Base-by-base conservation (phyloP, 2,113 vertebrate genomes). In the Oplegnathus fasciatus region DNA sequence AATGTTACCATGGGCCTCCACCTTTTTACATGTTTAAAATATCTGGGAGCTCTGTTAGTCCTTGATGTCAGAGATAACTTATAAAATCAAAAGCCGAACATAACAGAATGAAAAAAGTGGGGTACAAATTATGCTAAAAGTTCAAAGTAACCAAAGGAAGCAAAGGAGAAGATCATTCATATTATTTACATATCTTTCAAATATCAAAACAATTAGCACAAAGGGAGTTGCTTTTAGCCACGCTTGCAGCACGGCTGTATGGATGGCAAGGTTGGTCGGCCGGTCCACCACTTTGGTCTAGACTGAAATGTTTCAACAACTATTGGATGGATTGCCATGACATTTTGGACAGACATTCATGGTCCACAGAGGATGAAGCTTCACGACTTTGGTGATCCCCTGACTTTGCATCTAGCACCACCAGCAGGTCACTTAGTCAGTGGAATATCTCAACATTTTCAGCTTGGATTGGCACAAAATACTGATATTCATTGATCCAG, bases 21-120 rank as follows among this genome's bases (percentile, higher is more conserved):
- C 37, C 62, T 69, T 83, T 64, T 40, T 68, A 58, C 88, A 87
- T 72, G 61, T 82, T 75, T 81, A 28, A 72, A 84, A 37, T n/a
- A 34, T 71, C 22, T 77, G 6, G 24, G 20, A 66, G 62, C 44
- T 54, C 11, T 48, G 13, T 30, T 42, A 26, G 52, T 66, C 52
- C 34, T 77, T 67, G 40, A 80, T 74, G 60, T 76, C 52, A 37
- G 30, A 44, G 10, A 78, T 67, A 68, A 50, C 24, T 50, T 28
- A 52, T n/a, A 62, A n/a, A 70, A 60, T 78, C 37, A 85, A 44
- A 67, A 70, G 52, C 34, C 14, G 9, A 75, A 24, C 5, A 17
- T 22, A 48, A 37, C n/a, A 65, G 42, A 42, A 42, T 68, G 10
- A 37, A 69, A 62, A n/a, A 67, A 48, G 58, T 42, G 0, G 7